Evolutionary conservation across 2,888 invertebrate species (phyloP).

Genomic region (Meteorus colon): DNA sequence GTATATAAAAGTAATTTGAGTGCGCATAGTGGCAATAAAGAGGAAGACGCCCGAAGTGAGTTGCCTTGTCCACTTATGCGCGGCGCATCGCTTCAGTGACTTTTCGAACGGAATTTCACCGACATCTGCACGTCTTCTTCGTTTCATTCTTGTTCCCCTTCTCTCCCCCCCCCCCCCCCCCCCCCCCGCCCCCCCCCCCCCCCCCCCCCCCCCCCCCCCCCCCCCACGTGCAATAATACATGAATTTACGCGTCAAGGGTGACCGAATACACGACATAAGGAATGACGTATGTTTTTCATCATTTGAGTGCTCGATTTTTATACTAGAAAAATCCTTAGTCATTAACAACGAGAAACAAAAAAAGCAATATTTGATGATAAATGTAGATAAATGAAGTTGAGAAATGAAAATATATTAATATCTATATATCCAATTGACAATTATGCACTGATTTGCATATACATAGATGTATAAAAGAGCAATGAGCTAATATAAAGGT

Average conservation of each 20-base stretch:
- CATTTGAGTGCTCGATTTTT: too few relatives aligned
- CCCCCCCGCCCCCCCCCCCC: too few relatives aligned
- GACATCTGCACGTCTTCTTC: constrained; percentile 70
- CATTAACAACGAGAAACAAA: constrained; percentile 22
- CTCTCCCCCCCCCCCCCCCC: too few relatives aligned
- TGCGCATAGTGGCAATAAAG: constrained; percentile 58
- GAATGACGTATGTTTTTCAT: constrained; percentile 50
- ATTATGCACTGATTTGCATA: not conserved
- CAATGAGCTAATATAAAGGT: constrained; percentile 8
- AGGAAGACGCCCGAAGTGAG: constrained; percentile 70
- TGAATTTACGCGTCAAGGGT: constrained; percentile 65
- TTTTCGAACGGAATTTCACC: constrained; percentile 71
- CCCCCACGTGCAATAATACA: constrained; percentile 48
- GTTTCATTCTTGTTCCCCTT: constrained; percentile 62
- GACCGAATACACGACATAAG: constrained; percentile 67
- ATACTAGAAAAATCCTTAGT: not conserved
- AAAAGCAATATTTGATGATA: not conserved
- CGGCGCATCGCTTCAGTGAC: constrained; percentile 70
- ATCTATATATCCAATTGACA: not conserved
- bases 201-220: too few relatives aligned
- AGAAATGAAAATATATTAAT: not conserved
- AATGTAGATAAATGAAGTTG: not conserved
- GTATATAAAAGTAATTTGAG: constrained; percentile 55
- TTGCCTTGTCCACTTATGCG: constrained; percentile 73
- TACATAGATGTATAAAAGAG: not conserved